Conservation (phyloP, 2,888 invertebrate genomes). For the Limnephilus auricula region DNA sequence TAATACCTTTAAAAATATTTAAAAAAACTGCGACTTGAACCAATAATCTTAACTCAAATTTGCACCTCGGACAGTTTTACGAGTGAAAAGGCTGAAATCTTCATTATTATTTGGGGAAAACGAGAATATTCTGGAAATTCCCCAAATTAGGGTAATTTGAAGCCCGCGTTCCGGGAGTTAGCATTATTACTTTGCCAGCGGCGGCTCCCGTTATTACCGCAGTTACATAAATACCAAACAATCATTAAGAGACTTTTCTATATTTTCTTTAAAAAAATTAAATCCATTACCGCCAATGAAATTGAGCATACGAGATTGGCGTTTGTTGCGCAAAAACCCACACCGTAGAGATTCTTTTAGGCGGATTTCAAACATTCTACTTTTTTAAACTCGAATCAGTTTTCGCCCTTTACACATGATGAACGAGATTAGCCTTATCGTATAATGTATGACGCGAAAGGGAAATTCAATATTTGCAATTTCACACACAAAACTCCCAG, state of each 20-base stretch:
- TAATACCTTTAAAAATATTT: not conserved
- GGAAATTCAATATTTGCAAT: too few species aligned
- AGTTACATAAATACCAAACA: constrained; percentile 29
- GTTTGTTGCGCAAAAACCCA: not conserved
- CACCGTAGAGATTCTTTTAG: not conserved
- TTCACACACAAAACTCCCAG: too few species aligned
- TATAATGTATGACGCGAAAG: too few species aligned
- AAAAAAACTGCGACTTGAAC: not conserved
- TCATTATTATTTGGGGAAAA: constrained; percentile 19
- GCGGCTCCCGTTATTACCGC: constrained; percentile 28
- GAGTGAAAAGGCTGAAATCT: constrained; percentile 10
- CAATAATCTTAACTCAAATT: not conserved
- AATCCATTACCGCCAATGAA: constrained; percentile 7
- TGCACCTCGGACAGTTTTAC: not conserved
- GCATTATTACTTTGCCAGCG: not conserved
- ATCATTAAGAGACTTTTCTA: constrained; percentile 37
- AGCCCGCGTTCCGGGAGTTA: not conserved
- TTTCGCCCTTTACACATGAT: not conserved
- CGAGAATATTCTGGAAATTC: constrained; percentile 10
- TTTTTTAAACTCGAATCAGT: not conserved
- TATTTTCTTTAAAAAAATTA: constrained; percentile 17
- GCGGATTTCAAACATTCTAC: not conserved
- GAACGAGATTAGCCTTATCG: not conserved
- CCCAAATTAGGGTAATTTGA: constrained; percentile 10
- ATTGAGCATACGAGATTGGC: not conserved